phyloP scores from a whole-genome alignment of 2,113 vertebrate genomes.

The Lepidothrix coronata region DNA sequence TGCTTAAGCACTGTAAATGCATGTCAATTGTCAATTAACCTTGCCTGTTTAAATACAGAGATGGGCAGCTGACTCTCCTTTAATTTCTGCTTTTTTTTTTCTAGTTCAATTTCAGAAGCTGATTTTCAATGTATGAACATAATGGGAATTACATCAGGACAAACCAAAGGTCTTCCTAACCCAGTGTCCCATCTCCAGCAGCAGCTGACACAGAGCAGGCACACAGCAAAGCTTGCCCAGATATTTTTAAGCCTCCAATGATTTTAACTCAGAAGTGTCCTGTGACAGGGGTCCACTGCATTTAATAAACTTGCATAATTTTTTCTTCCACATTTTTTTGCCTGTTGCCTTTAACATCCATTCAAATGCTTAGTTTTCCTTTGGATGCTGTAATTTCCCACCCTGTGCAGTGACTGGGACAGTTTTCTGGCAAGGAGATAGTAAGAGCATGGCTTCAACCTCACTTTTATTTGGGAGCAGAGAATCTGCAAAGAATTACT shows the following conservation, averaged over 20 bases:
- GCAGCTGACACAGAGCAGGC: neutral
- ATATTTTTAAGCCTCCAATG: neutral
- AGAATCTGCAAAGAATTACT: neutral
- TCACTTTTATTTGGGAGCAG: neutral
- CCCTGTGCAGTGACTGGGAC: neutral
- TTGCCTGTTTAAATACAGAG: constrained; percentile 54
- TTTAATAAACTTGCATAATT: neutral
- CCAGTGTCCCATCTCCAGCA: neutral
- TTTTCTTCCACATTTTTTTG: neutral
- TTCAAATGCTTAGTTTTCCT: neutral
- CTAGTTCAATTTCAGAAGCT: constrained; percentile 18
- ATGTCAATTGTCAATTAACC: constrained; percentile 68
- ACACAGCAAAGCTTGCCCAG: neutral
- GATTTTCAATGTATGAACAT: constrained; percentile 1
- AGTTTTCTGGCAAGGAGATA: neutral
- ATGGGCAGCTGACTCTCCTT: constrained; percentile 50
- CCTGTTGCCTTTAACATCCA: neutral
- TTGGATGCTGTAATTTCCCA: neutral
- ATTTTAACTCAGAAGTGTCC: neutral
- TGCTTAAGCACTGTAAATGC: constrained; percentile 35
- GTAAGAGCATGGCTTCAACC: neutral
- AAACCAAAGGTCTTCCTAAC: neutral
- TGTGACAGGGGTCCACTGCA: neutral
- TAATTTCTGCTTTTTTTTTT: constrained; percentile 18
- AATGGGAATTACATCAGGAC: neutral